Evolutionary conservation across 2,797 vertebrate species (phyloP).

Genomic region (Macrochelys suwanniensis): DNA sequence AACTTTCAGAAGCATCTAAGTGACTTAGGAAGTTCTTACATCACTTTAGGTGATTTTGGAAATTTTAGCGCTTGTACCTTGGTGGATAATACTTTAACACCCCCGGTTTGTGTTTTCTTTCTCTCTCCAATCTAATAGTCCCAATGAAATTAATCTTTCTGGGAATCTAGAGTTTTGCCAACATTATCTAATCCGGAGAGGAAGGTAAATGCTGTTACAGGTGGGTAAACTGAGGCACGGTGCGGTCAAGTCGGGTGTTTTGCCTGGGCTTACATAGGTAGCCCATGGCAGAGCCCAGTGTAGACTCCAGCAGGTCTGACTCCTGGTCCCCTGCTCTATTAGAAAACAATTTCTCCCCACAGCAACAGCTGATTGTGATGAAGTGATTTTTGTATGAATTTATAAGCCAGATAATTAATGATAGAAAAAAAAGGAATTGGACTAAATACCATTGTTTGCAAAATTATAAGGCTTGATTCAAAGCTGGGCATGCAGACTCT

Average conservation of each 20-base stretch:
- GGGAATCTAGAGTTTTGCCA: neutral
- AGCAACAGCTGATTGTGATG: neutral
- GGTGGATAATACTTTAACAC: neutral
- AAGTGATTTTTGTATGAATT: neutral
- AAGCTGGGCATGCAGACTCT: neutral
- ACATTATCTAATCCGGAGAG: neutral
- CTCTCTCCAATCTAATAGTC: neutral
- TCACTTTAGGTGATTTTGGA: rapidly evolving
- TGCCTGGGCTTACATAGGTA: neutral
- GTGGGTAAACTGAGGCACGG: constrained; percentile 4
- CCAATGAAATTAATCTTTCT: neutral
- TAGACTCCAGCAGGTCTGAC: neutral
- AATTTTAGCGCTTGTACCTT: rapidly evolving
- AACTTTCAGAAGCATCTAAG: neutral
- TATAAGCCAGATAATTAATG: neutral
- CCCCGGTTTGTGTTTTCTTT: neutral
- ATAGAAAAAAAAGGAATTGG: neutral
- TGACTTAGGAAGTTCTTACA: neutral
- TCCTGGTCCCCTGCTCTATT: neutral
- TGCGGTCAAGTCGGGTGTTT: rapidly evolving
- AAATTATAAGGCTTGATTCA: neutral
- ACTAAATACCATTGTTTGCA: neutral
- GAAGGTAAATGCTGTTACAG: neutral
- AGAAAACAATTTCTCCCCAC: neutral
- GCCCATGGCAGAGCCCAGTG: rapidly evolving